Evolutionary conservation across 30 jellyfish, hydroid and myxozoan genomes (phyloP).

Genomic region (Chrysaora quinquecirrha): DNA sequence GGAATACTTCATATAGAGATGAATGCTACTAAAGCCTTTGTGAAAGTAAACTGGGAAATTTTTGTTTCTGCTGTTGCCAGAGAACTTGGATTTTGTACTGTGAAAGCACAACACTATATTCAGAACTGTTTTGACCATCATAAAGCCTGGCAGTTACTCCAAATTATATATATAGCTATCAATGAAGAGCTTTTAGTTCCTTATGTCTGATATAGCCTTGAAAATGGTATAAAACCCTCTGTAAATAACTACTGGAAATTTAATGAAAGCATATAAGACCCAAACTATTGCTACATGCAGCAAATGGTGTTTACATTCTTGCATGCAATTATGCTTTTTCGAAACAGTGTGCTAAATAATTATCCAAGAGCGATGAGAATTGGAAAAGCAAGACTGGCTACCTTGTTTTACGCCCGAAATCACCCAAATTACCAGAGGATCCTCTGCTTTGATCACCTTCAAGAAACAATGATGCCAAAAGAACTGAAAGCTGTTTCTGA

Average conservation of each 20-base stretch:
- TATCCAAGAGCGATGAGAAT: background rate
- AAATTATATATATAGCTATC: slow-evolving; percentile 9
- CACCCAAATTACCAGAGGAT: slow-evolving; percentile 1
- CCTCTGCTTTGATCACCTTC: background rate
- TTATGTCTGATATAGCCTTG: background rate
- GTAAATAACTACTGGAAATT: background rate
- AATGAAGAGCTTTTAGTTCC: slow-evolving; percentile 24
- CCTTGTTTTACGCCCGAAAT: background rate
- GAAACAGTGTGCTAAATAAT: slow-evolving; percentile 1
- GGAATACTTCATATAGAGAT: slow-evolving; percentile 44
- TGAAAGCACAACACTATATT: slow-evolving; percentile 22
- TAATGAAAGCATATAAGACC: background rate
- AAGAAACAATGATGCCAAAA: background rate
- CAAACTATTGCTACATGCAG: background rate
- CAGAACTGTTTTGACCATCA: slow-evolving; percentile 51
- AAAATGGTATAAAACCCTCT: background rate
- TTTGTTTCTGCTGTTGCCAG: slow-evolving; percentile 7
- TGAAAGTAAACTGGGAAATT: slow-evolving; percentile 20
- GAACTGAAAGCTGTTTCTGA: background rate
- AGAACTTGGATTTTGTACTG: background rate
- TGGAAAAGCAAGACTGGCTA: background rate
- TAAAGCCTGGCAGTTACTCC: slow-evolving; percentile 17
- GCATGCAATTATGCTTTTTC: slow-evolving; percentile 5
- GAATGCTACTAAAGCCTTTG: slow-evolving; percentile 36
- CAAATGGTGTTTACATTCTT: slow-evolving; percentile 6